These are phyloP conservation scores for Parotia lawesii DNA, from an alignment of 2,113 vertebrate genomes.

Conservation along the genomic window DNA sequence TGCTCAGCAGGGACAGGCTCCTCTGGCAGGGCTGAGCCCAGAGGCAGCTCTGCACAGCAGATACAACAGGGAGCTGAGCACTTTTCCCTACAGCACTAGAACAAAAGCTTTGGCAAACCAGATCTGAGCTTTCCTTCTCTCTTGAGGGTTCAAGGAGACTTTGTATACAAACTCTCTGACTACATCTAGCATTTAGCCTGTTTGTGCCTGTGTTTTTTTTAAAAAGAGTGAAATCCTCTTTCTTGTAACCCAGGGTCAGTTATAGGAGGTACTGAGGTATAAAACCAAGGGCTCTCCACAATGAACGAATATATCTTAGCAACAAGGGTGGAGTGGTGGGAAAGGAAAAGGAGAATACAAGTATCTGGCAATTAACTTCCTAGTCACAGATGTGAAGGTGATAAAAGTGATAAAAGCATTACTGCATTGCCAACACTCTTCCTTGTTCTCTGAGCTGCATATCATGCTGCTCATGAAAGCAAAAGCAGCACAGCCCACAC, in stretches of 20 bases:
- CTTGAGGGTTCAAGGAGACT: not conserved
- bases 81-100: not conserved
- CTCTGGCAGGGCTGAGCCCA: not conserved
- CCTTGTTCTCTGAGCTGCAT: constrained; percentile 18
- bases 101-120: not conserved
- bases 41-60: not conserved
- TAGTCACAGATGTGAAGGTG: constrained; percentile 63
- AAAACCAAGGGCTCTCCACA: constrained; percentile 30
- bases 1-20: not conserved
- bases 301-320: constrained; percentile 45
- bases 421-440: constrained; percentile 36
- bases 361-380: constrained; percentile 65
- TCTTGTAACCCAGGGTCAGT: not conserved
- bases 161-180: not conserved
- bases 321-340: constrained; percentile 65
- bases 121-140: not conserved
- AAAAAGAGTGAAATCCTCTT: not conserved
- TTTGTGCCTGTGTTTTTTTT: not conserved
- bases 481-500: not conserved
- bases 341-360: constrained; percentile 66
- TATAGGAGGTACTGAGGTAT: not conserved
- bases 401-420: constrained; percentile 60
- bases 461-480: not conserved
- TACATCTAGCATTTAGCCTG: not conserved
- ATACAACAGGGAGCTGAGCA: not conserved